phyloP scores from a whole-genome alignment of 2,797 vertebrate species.

The Kryptopterus vitreolus region DNA sequence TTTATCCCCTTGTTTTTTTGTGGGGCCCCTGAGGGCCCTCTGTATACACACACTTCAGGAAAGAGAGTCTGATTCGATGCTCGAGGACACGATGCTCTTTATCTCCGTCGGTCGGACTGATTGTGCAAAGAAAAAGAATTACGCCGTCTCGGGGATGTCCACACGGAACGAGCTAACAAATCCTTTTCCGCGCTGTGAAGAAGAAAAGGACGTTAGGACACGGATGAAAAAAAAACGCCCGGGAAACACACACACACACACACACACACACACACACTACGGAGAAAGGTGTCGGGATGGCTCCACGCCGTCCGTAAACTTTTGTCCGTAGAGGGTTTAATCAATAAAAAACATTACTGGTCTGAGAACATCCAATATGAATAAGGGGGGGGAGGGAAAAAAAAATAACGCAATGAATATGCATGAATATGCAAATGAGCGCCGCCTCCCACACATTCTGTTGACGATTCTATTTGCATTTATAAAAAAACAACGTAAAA shows the following conservation, averaged over 20 bases:
- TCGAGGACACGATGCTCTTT: conserved; percentile 79
- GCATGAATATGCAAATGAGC: conserved; percentile 2
- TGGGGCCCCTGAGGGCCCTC: conserved; percentile 63
- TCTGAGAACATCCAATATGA: not conserved
- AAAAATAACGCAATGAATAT: not conserved
- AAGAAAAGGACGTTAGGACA: conserved; percentile 40
- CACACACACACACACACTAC: not conserved
- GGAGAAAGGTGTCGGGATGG: no score
- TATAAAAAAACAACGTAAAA: not conserved
- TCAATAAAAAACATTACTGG: not conserved
- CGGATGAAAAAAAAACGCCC: no score
- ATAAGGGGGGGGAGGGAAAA: no score
- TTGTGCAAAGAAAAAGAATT: conserved; percentile 65
- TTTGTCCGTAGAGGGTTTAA: no score
- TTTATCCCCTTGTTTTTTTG: conserved; percentile 42
- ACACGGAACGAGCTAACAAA: conserved; percentile 96
- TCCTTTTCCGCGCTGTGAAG: conserved; percentile 90
- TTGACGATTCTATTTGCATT: not conserved
- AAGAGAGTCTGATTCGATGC: conserved; percentile 75
- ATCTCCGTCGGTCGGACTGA: conserved; percentile 77
- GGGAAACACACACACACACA: no score
- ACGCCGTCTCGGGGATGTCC: conserved; percentile 94
- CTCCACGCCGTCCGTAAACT: no score
- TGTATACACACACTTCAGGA: conserved; percentile 78
- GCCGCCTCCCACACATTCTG: not conserved